Evolutionary conservation across 1,140 invertebrate genomes (phyloP), one percentile per base, ranked within the genome.

Genomic region (Vanessa tameamea): DNA sequence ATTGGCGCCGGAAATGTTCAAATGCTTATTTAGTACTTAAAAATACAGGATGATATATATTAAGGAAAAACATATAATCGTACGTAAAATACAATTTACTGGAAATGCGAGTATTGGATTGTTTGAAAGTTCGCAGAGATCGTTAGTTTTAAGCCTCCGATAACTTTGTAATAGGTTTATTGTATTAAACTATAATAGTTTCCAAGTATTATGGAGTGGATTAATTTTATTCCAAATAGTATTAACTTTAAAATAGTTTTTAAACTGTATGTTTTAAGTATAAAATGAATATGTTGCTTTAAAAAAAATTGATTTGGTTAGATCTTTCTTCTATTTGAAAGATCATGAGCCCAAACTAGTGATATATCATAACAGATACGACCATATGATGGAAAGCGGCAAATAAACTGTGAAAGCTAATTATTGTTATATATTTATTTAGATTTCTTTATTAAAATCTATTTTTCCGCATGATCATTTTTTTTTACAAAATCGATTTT

Each of bases 11-110:
- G 37, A 57, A 68, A 43, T 61, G 43, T 61, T 69, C 61, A 51
- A 71, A 71, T 71, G 61, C 64, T 71, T 65, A 72, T 55, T 72
- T 72, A 64, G 31, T 20, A 51, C 23, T 64, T 64, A 72, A 68
- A 48, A 72, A 64, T 26, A 31, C 47, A 64, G 63, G 31, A 23
- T 37, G 31, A 61, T 61, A 31, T 37, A 61, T 14, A 43, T 61
- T n/a, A n/a, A 61, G 26, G 23, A 61, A 57, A 61, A 61, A n/a
- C 31, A 37, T 14, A 37, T 61, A 31, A 61, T 43, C 57, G 57
- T 15, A 31, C 16, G 43, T 3, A 31, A 15, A 15, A 26, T 61
- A 31, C 26, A 61, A 43, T 61, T 61, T 61, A 61, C n/a, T 61
- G 57, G 57, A 61, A 61, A 31, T n/a, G 15, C 23, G 57, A 61